Conservation (phyloP, 2,113 vertebrate genomes). For the Muscicapa adusta region DNA sequence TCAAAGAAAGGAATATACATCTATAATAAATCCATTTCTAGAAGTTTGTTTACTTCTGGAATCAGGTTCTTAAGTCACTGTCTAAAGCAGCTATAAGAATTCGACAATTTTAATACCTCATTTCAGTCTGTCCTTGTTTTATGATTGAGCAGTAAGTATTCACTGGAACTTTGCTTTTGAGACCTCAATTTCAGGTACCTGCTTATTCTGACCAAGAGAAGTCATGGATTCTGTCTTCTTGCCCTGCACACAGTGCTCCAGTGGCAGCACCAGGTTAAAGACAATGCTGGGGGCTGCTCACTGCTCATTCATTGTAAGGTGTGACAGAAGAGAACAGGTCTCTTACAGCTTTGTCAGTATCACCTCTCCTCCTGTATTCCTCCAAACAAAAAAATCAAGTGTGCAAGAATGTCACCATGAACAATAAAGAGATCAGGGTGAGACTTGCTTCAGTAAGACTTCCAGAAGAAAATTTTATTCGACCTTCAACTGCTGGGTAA, state of each 20-base stretch:
- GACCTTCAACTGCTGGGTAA: conserved; percentile 85
- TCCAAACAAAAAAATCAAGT: background rate
- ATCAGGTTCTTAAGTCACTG: background rate
- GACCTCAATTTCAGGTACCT: background rate
- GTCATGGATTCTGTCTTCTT: background rate
- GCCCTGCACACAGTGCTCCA: background rate
- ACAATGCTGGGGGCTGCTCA: background rate
- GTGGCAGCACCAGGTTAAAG: background rate
- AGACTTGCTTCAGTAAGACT: conserved; percentile 23
- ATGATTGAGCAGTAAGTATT: background rate
- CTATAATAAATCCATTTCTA: background rate
- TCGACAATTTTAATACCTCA: background rate
- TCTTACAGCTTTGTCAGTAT: background rate
- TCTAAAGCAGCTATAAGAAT: background rate
- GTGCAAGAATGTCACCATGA: background rate
- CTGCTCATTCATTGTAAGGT: background rate
- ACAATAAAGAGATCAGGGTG: conserved; percentile 12
- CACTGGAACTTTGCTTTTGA: background rate
- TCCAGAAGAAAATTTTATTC: conserved; percentile 77
- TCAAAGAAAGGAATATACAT: background rate
- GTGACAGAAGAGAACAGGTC: background rate
- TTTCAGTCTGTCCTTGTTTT: background rate
- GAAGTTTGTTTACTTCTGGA: background rate
- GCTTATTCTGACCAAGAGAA: background rate
- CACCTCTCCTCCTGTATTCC: background rate